Conservation (phyloP, 2,113 vertebrate genomes). For the Cebus imitator region DNA sequence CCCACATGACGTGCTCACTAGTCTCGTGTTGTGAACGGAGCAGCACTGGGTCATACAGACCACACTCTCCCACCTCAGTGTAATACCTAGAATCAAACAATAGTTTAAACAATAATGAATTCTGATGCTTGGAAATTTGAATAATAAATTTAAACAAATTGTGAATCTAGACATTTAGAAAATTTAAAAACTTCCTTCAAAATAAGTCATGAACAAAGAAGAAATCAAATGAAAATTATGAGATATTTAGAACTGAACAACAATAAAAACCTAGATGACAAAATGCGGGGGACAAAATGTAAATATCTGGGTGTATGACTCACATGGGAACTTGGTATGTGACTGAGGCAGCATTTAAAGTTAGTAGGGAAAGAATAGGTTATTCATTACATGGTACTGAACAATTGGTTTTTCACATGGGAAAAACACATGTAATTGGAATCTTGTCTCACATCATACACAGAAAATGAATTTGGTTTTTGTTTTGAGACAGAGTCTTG, state of each 20-base stretch:
- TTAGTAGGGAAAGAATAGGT: neutral
- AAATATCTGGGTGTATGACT: neutral
- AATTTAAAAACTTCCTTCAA: neutral
- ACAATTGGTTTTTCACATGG: neutral
- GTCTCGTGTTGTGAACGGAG: neutral
- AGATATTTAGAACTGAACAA: conserved; percentile 6
- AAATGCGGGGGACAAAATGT: neutral
- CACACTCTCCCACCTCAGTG: neutral
- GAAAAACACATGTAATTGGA: neutral
- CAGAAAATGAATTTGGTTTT: neutral
- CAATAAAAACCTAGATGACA: neutral
- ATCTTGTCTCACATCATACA: neutral
- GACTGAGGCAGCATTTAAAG: neutral
- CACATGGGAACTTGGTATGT: neutral
- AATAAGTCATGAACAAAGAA: neutral
- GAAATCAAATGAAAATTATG: neutral
- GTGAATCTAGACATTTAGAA: neutral
- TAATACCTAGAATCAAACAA: neutral
- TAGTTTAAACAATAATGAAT: neutral
- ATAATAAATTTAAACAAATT: neutral
- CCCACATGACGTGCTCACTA: neutral
- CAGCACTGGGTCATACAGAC: neutral
- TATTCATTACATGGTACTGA: neutral
- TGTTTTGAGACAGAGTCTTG: too few species aligned
- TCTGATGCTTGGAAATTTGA: neutral